Base-by-base conservation (phyloP, 2,888 invertebrate species). In the Isotomurus palustris region DNA sequence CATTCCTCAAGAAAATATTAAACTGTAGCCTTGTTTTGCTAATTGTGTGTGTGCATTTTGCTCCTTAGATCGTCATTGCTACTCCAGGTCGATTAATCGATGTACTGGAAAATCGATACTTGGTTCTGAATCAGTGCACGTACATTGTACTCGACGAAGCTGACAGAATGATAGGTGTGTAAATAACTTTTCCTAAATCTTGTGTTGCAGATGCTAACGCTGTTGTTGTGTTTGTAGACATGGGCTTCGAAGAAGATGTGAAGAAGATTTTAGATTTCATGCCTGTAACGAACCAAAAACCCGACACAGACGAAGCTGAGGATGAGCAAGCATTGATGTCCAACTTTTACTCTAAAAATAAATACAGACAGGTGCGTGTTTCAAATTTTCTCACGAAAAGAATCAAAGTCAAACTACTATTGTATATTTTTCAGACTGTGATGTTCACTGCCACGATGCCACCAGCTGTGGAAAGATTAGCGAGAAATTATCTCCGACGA, bases 381-480 rank as follows among this genome's bases (percentile, higher is more conserved):
- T 21, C 21, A 22, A 44, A 21, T 44, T n/a, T 44, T 44, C 8
- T 22, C 8, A 8, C 2, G 29, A 44, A 24, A 19, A 41, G 14
- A 17, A 32, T 4, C 25, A 17, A 10, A 32, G 14, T 10, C 32
- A 14, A 8, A 14, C 32, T 32, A 10, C 32, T 14, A 10, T 32
- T 32, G 32, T n/a, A n/a, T n/a, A n/a, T 45, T 53, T 74, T 76
- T 28, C 72, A 86, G 86, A 99, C 99, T 72, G 99, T 99, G 75
- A 99, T 99, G 99, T 99, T 99, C 77, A 99, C 99, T 48, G 99
- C 99, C 2, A 99, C 99, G 66, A 99, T 99, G 99, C 96, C 96
- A 8, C 87, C 96, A 0, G 91, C 96, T 2, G 95, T 99, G 2
- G 99, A 99, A 78, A 82, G 97, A 60, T 78, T 99, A 63, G 99